Evolutionary conservation across 2,888 invertebrate genomes (phyloP), one percentile per base, ranked within the genome.

Genomic region (Deilephila elpenor): DNA sequence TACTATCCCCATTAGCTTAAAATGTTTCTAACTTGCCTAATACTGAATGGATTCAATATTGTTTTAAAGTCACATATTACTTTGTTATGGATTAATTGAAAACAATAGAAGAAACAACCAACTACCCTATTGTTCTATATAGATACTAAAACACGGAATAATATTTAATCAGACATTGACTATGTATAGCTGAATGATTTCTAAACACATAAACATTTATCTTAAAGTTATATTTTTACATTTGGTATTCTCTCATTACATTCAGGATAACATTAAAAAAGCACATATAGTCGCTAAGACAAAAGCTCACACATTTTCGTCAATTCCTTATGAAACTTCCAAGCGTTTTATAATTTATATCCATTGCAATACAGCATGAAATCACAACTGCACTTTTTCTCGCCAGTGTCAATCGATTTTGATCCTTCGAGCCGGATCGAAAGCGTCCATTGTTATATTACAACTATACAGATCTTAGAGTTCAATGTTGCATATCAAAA

Each of bases 231-330:
- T 17, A 67, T 25, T 67, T 25, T 67, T 67, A 62, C 56, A 56
- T 6, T 56, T n/a, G 5, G n/a, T 44, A 44, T 44, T 44, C 56
- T 56, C 19, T 56, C 56, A n/a, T 56, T 56, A 56, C 62, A 34
- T 62, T 62, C 34, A 25, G 6, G 44, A 67, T 51, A 67, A 60
- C 29, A 20, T 67, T 51, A 25, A 67, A 64, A 64, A 67, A 67
- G 67, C 67, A 73, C 74, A 78, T 67, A 51, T 51, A 67, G 19
- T 56, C n/a, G 56, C 56, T 67, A 17, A 17, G 25, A 67, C 44
- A 51, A 20, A 67, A 67, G 67, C 75, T 74, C 75, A 77, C 76
- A 80, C n/a, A 56, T 56, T 76, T 75, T 75, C 70, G 29, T 37
- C 53, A 59, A 71, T 60, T n/a, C 25, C 73, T 74, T 71, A 53